phyloP scores from a whole-genome alignment of 2,113 vertebrate species.

The Sula dactylatra region DNA sequence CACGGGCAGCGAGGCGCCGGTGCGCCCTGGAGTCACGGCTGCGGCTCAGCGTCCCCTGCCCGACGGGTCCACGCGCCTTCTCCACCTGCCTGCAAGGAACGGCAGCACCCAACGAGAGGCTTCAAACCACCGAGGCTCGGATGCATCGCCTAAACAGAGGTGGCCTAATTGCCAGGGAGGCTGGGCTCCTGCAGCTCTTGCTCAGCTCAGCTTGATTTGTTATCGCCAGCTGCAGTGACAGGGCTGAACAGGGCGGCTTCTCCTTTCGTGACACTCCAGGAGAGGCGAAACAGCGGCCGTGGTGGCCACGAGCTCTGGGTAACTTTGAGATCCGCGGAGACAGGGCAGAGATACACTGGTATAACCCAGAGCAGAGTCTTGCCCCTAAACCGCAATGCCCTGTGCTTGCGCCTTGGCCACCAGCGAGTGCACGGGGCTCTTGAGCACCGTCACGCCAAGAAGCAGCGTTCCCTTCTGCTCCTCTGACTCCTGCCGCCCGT shows the following conservation, averaged over 20 bases:
- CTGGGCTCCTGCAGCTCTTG: neutral
- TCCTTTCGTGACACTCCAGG: neutral
- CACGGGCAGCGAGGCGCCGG: accelerated
- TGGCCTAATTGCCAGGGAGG: neutral
- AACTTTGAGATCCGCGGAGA: accelerated
- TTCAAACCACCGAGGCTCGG: accelerated
- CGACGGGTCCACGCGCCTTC: accelerated
- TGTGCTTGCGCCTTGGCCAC: neutral
- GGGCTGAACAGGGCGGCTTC: neutral
- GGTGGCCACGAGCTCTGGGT: neutral
- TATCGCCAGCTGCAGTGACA: neutral
- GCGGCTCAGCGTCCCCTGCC: neutral
- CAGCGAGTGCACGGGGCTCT: neutral
- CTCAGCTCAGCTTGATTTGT: accelerated
- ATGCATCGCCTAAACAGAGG: accelerated
- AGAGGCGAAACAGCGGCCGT: accelerated
- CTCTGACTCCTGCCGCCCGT: accelerated
- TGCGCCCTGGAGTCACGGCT: accelerated
- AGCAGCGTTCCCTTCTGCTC: neutral
- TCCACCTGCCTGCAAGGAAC: accelerated
- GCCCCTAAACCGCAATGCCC: neutral
- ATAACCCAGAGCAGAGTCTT: neutral
- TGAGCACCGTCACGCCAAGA: neutral
- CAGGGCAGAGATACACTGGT: neutral
- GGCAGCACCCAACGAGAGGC: accelerated